Base-by-base conservation (phyloP, 1,140 invertebrate genomes). In the Drosophila lowei region DNA sequence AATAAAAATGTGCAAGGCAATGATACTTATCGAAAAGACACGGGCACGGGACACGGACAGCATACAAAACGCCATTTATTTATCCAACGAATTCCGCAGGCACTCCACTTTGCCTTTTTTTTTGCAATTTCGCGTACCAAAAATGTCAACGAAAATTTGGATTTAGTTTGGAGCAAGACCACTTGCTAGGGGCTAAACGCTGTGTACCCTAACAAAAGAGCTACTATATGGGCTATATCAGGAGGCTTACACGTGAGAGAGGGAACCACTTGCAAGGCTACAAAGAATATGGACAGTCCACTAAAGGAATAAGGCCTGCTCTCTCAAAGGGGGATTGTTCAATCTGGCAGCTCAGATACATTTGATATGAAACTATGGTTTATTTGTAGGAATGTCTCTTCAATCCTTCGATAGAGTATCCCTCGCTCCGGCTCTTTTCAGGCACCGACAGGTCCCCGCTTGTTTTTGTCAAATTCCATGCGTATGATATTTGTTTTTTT, bases 391-490 rank as follows among this genome's bases (percentile, higher is more conserved):
- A n/a, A n/a, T n/a, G n/a, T n/a, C n/a, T n/a, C n/a, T n/a, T n/a
- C n/a, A n/a, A n/a, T n/a, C n/a, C n/a, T n/a, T 23, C 28, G 1
- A 28, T 21, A 56, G 54, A 9, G 38, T n/a, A 53, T 18, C 2
- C 21, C 6, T 13, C 11, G 30, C 28, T 38, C n/a, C 50, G 50
- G 9, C 15, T 38, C 50, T 41, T 1, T n/a, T 1, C 6, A 2
- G 28, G 5, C 9, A 1, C 16, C n/a, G 2, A 13, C 28, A 6
- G 30, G 21, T 46, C 6, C 7, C 6, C 2, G 7, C 30, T 56
- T 18, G 52, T 73, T 73, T 73, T 73, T 73, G 72, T 72, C 62
- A 64, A 84, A 84, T 84, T 68, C 72, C 77, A 60, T 73, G 72
- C 72, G 70, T 70, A 68, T 68, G 65, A 71, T 53, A 68, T 46